These are phyloP conservation scores for Trichechus manatus DNA, from an alignment of 2,113 vertebrate genomes.

Conservation along the genomic window DNA sequence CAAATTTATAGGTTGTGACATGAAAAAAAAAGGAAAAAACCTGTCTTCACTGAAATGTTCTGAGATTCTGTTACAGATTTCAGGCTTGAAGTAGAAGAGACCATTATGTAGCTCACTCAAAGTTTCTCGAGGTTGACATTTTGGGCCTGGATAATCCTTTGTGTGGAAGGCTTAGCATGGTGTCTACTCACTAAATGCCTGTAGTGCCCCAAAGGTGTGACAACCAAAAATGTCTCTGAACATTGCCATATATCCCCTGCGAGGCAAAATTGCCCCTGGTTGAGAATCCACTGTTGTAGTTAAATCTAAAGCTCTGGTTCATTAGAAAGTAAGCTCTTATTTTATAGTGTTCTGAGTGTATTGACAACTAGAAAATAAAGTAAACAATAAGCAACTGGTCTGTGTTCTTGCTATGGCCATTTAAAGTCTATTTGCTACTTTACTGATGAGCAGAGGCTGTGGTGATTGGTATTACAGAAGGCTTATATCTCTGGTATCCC, in stretches of 20 bases:
- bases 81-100: conserved; percentile 14
- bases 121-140: conserved; percentile 4
- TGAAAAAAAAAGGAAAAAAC: not conserved
- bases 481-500: not conserved
- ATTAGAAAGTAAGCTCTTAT: not conserved
- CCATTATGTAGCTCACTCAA: not conserved
- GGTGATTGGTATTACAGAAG: conserved; percentile 34
- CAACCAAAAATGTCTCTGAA: not conserved
- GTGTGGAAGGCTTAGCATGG: not conserved
- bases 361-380: not conserved
- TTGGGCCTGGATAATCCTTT: conserved; percentile 33
- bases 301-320: not conserved
- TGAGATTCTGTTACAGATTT: not conserved
- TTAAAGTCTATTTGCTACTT: conserved; percentile 7
- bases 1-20: conserved; percentile 12
- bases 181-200: not conserved
- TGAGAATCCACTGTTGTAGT: not conserved
- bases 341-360: conserved; percentile 23
- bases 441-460: not conserved
- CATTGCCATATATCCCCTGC: not conserved
- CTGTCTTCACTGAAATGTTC: not conserved
- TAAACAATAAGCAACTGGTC: not conserved
- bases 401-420: not conserved
- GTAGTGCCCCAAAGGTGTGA: not conserved
- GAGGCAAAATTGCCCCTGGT: not conserved